A percentile compares a stretch with the other conserved stretches of the same genome.
These are phyloP conservation scores for Harpalus rubripes DNA, from an alignment of 2,888 invertebrate species.

Conservation along the genomic window DNA sequence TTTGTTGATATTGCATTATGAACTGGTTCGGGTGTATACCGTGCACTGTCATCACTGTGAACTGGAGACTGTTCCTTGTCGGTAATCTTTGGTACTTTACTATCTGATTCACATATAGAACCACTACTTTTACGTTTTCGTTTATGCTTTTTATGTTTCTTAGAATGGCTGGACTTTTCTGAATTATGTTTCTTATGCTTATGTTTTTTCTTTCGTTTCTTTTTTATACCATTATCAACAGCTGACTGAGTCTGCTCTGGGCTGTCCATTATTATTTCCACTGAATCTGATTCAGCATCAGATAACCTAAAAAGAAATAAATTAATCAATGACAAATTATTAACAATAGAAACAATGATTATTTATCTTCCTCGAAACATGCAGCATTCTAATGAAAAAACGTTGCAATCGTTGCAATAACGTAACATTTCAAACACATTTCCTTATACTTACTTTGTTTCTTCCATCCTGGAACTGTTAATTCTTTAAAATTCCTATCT, in stretches of 20 bases:
- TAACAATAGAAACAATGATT: constrained; percentile 7
- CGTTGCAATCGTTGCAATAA: constrained; percentile 29
- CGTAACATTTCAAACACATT: not conserved
- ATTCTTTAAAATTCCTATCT: constrained; percentile 40
- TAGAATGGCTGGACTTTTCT: constrained; percentile 80
- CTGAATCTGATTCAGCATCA: constrained; percentile 68
- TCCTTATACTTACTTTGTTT: constrained; percentile 55
- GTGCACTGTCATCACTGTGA: constrained; percentile 73
- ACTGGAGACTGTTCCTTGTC: constrained; percentile 74
- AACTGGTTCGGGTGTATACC: constrained; percentile 76
- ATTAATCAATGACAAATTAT: constrained; percentile 15
- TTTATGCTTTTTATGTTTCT: constrained; percentile 83
- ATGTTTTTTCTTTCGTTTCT: constrained; percentile 85
- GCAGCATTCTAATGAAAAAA: constrained; percentile 1
- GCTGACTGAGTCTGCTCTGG: constrained; percentile 55
- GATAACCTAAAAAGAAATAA: constrained; percentile 69
- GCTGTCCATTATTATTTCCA: constrained; percentile 67
- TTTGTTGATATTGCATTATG: constrained; percentile 69
- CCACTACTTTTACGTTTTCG: constrained; percentile 77
- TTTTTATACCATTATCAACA: constrained; percentile 75
- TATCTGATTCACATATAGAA: constrained; percentile 72
- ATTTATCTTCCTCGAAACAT: constrained; percentile 24
- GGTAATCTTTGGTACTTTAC: constrained; percentile 73
- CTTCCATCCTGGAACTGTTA: constrained; percentile 52
- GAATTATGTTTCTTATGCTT: constrained; percentile 79